Evolutionary conservation across 2,888 invertebrate species (phyloP).

Genomic region (Peribatodes rhomboidaria): DNA sequence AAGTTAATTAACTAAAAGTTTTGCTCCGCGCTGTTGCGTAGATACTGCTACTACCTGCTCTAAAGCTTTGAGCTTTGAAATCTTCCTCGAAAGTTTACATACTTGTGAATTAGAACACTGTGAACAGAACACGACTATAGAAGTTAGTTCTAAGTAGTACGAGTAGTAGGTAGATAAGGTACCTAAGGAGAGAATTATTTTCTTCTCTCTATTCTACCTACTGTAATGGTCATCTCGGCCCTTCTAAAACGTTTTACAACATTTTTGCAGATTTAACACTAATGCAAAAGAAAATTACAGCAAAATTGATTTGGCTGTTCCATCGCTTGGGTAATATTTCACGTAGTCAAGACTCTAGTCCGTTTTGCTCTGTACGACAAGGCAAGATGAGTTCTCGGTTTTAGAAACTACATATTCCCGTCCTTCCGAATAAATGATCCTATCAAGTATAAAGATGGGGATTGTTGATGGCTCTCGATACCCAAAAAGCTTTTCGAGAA

Average conservation of each 20-base stretch:
- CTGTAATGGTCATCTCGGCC: no score
- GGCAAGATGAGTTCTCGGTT: not conserved
- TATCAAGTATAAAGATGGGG: constrained; percentile 15
- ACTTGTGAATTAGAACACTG: not conserved
- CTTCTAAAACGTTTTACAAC: no score
- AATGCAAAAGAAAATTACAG: no score
- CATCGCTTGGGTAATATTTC: no score
- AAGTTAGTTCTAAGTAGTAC: not conserved
- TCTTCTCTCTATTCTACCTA: no score
- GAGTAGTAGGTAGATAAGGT: no score
- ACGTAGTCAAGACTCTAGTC: no score
- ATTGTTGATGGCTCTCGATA: constrained; percentile 30
- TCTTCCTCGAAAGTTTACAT: not conserved
- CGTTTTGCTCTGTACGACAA: not conserved
- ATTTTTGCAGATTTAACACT: no score
- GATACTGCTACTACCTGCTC: constrained; percentile 5
- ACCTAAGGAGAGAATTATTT: no score
- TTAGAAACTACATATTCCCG: not conserved
- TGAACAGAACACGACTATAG: not conserved
- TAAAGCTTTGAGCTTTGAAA: constrained; percentile 1
- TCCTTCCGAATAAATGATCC: constrained; percentile 7
- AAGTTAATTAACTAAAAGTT: constrained; percentile 38
- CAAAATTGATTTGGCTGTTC: no score
- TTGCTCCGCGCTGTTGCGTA: constrained; percentile 9
- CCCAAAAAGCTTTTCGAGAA: constrained; percentile 33